Evolutionary conservation across 2,888 invertebrate genomes (phyloP).

Genomic region (Ctena decussata): DNA sequence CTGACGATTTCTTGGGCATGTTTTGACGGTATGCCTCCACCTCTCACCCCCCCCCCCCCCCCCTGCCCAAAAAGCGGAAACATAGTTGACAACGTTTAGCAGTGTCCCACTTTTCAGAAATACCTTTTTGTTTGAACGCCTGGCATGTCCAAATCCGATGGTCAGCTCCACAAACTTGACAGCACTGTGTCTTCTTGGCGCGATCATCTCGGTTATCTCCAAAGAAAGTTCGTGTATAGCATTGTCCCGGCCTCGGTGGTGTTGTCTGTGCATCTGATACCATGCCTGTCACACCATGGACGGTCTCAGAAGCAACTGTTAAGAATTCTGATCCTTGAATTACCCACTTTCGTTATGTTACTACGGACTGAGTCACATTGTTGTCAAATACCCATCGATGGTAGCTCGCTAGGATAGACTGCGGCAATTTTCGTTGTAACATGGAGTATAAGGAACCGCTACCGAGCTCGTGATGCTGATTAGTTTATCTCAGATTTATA

Average conservation of each 20-base stretch:
- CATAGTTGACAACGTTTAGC: neutral
- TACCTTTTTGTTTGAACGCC: neutral
- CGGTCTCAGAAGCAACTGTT: conserved; percentile 2
- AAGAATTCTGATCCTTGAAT: conserved; percentile 7
- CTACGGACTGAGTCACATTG: neutral
- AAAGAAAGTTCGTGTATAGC: neutral
- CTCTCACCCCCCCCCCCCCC: too few relatives aligned
- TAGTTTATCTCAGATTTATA: conserved; percentile 6
- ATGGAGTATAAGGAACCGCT: conserved; percentile 2
- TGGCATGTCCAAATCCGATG: conserved; percentile 1
- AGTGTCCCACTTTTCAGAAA: neutral
- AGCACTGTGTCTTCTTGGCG: conserved; percentile 4
- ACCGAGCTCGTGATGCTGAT: neutral
- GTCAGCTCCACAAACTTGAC: neutral
- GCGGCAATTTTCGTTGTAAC: conserved; percentile 26
- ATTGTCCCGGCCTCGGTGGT: neutral
- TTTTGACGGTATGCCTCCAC: neutral
- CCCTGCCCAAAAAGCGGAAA: neutral
- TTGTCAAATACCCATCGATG: conserved; percentile 34
- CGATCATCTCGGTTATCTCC: neutral
- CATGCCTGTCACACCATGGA: neutral
- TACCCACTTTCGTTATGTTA: neutral
- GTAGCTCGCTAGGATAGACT: conserved; percentile 32
- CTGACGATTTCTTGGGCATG: neutral
- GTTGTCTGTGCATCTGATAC: conserved; percentile 4